Evolutionary conservation across 37 sponge, comb jelly and placozoan species (phyloP), one percentile per base, ranked within the genome.

Genomic region (Geodia barretti): DNA sequence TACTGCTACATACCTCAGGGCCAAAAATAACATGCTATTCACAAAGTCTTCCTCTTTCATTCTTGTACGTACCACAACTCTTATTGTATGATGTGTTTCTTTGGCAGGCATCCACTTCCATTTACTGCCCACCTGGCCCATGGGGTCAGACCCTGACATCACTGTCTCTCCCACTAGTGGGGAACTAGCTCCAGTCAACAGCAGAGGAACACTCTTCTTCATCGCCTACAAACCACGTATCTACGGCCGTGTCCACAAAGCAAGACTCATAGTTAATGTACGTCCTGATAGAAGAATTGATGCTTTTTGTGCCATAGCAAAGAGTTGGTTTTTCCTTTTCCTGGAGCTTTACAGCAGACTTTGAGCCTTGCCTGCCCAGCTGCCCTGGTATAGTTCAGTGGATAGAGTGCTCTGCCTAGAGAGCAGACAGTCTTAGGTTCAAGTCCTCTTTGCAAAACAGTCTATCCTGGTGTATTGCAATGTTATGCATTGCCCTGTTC

Each of bases 261-360:
- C 90, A n/a, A 91, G 73, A 60, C 78, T 95, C 26, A 41, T 92
- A 30, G 76, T 95, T 20, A 86, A 95, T 81, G 96, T 92, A 43
- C 36, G 78, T 4, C 29, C 5, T n/a, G 24, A 2, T n/a, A n/a
- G n/a, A n/a, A n/a, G n/a, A n/a, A n/a, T n/a, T n/a, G n/a, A n/a
- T n/a, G n/a, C n/a, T n/a, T n/a, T n/a, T n/a, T n/a, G n/a, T n/a
- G n/a, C n/a, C n/a, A n/a, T n/a, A n/a, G n/a, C n/a, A n/a, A n/a
- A n/a, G n/a, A n/a, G n/a, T n/a, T n/a, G n/a, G n/a, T n/a, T n/a
- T n/a, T n/a, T n/a, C n/a, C n/a, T n/a, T n/a, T n/a, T n/a, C n/a
- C n/a, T n/a, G n/a, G n/a, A n/a, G n/a, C n/a, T n/a, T n/a, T n/a
- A n/a, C n/a, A n/a, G n/a, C n/a, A n/a, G n/a, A n/a, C n/a, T n/a